Evolutionary conservation across 2,113 vertebrate genomes (phyloP), one percentile per base, ranked within the genome.

Genomic region (Corythaeola cristata): DNA sequence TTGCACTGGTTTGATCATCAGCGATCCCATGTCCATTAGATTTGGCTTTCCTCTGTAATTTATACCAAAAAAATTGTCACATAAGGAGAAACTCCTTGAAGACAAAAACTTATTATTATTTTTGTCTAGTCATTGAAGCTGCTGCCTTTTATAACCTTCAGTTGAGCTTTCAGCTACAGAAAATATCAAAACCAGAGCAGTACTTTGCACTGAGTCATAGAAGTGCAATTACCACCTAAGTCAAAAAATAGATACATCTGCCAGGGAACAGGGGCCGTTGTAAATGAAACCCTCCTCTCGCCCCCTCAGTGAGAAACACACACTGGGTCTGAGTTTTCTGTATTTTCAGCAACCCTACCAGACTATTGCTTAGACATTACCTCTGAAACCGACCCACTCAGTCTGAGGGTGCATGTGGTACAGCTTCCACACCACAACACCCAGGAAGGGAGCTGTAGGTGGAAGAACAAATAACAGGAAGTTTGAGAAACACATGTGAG

Each of bases 1-100:
- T 94, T 99, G 99, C 39, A 99, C 99, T 5, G 99, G 99, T 90
- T 99, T 99, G 97, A 99, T 99, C 97, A 99, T 97, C 88, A 99
- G 95, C 22, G 99, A 99, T 62, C 99, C 99, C 99, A 99, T 99
- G 91, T 99, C 98, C 95, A 98, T 96, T 85, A 99, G 92, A 90
- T 98, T 99, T 8, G 99, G 96, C 96, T 99, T 99, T 63, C 99
- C 98, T 98, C 99, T 99, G 28, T 26, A 94, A 97, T 64, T 95
- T 49, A 93, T 79, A 96, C 28, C 1, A 64, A 66, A 71, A 56
- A 85, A 68, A 85, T 27, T 21, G 24, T 88, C 63, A 85, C 35
- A 45, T 73, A 69, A 91, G 49, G 16, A 83, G 30, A 85, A 95
- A 85, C 10, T 60, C 72, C 47, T 75, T 77, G 60, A 90, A 89